Evolutionary conservation across 2,113 vertebrate species (phyloP).

Genomic region (Astur gentilis): DNA sequence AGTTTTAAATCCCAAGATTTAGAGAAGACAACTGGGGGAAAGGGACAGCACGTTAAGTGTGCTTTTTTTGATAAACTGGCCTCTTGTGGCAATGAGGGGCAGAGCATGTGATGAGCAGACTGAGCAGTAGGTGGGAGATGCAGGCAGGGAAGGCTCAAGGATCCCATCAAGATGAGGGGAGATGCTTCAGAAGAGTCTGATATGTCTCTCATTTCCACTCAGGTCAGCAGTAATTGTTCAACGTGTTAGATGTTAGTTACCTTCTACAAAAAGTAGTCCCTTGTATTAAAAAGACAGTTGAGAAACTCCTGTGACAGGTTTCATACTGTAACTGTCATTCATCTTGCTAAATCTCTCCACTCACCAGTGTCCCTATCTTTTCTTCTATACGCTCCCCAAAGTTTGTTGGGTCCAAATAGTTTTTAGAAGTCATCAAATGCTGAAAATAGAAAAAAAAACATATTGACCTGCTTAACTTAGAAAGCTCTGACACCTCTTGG

Average conservation of each 20-base stretch:
- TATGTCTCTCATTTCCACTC: neutral
- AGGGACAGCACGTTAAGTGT: neutral
- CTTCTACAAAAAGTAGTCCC: neutral
- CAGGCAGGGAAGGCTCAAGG: neutral
- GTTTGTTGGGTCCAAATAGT: neutral
- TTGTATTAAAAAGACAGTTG: neutral
- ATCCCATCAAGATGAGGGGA: neutral
- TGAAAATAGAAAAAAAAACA: neutral
- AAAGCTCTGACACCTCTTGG: constrained; percentile 8
- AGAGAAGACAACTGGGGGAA: neutral
- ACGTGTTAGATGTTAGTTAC: neutral
- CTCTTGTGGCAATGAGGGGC: neutral
- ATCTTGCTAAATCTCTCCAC: neutral
- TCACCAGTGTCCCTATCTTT: neutral
- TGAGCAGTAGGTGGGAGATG: neutral
- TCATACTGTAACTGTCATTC: neutral
- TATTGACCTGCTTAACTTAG: constrained; percentile 43
- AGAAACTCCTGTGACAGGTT: neutral
- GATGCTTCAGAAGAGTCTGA: neutral
- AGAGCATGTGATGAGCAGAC: neutral
- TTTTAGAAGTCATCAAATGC: neutral
- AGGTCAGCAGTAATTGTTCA: neutral
- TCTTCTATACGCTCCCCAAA: neutral
- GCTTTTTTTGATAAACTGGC: neutral
- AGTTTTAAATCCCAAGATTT: neutral